These are phyloP conservation scores for Callionymus lyra DNA, from an alignment of 2,113 vertebrate species.

Conservation along the genomic window DNA sequence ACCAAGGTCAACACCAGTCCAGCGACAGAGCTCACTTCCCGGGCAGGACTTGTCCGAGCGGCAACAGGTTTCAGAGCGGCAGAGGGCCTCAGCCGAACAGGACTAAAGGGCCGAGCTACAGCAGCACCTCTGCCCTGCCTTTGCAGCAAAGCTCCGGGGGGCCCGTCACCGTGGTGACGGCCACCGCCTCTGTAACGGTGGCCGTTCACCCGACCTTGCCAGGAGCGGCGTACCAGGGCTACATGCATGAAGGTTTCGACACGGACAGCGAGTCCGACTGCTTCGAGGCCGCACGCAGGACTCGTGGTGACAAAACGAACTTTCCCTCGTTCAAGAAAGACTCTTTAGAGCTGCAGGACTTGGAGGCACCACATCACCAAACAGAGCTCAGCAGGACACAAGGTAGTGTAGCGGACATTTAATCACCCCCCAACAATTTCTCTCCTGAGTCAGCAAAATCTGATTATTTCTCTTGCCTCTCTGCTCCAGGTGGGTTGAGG, in stretches of 20 bases:
- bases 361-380: constrained; percentile 58
- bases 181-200: constrained; percentile 89
- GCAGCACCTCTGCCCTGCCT: constrained; percentile 29
- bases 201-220: constrained; percentile 83
- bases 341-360: constrained; percentile 74
- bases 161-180: constrained; percentile 72
- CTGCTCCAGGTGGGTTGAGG: constrained; percentile 58
- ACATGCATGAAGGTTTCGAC: constrained; percentile 74
- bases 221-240: constrained; percentile 75
- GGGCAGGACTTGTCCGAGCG: constrained; percentile 57
- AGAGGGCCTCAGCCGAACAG: constrained; percentile 66
- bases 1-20: constrained; percentile 47
- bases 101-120: constrained; percentile 67
- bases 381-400: constrained; percentile 51
- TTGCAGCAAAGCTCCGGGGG: constrained; percentile 26
- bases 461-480: constrained; percentile 3
- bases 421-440: neutral
- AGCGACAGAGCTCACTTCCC: constrained; percentile 56
- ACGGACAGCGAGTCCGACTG: constrained; percentile 67
- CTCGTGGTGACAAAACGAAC: constrained; percentile 52
- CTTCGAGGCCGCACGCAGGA: constrained; percentile 64
- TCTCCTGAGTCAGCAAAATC: neutral
- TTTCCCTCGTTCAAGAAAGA: constrained; percentile 59
- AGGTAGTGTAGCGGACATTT: constrained; percentile 41
- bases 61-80: constrained; percentile 47